Base-by-base conservation (phyloP, 1,140 invertebrate genomes). In the Akabosia matsudoensis region DNA sequence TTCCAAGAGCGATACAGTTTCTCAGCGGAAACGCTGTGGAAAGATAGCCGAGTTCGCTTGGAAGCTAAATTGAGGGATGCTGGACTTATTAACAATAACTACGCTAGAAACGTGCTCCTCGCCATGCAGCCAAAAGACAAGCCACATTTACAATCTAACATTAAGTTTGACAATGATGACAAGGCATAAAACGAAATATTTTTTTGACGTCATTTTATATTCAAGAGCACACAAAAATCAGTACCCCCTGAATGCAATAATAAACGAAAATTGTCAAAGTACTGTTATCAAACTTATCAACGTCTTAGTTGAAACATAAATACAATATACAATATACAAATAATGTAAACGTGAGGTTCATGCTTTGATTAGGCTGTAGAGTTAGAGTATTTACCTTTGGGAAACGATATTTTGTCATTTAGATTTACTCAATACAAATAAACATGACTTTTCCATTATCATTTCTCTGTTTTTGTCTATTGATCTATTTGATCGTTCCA, bases 71-170 rank as follows among this genome's bases (percentile, higher is more conserved):
- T 81, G 52, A 37, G 78, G 26, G 80, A 77, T 24, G 80, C 78
- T 7, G 80, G 80, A n/a, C 74, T 81, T 0, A 78, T 81, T 54
- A 77, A 72, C n/a, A 79, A 75, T 30, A 24, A 51, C 13, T 81
- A 81, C 51, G 80, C 78, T 3, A 64, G 77, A 24, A 75, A 78
- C 74, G 73, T 81, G 22, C 74, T 81, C 1, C 10, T 75, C 18
- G 80, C 80, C 1, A 81, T 81, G 78, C 73, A 81, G 72, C 77
- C 78, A 14, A 1, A 45, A 18, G 37, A 45, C 7, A 79, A 79
- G 64, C 77, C 77, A 13, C 80, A 81, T 75, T 54, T 81, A 7
- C 13, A 33, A 24, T 75, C 80, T 2, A 61, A 78, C 54, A 75
- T 81, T 34, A 76, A 76, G 26, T 74, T 78, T 33, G 33, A 78